Evolutionary conservation across 2,113 vertebrate genomes (phyloP), one percentile per base, ranked within the genome.

Genomic region (Vidua macroura): DNA sequence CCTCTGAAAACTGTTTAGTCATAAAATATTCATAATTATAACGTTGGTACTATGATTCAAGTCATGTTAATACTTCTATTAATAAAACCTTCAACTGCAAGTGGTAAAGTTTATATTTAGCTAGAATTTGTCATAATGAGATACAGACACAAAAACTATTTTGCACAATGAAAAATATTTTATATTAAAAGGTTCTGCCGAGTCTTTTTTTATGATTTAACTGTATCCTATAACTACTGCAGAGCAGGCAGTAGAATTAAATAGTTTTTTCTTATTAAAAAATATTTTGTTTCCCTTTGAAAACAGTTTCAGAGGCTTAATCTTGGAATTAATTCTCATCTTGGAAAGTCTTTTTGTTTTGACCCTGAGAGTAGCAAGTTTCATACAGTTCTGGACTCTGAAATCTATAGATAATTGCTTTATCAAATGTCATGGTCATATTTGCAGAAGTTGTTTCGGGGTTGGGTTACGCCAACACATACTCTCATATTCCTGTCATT

Each of bases 21-120:
- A 74, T 86, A 86, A 86, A 95, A 67, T 87, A 56, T 84, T 88
- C 15, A 15, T 96, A 82, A 88, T 93, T 93, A 73, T 70, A 80
- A 56, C 7, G 37, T 82, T 74, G 24, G 49, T 67, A 49, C 25
- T 67, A 25, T n/a, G 68, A 59, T 39, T 90, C 91, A 89, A 53
- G 76, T 86, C n/a, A 33, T 84, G 46, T 48, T 90, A 92, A 27
- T 92, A 33, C 70, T 91, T 83, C 81, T 60, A 55, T 73, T 94
- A 62, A 59, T 89, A 33, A 82, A 56, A 33, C 41, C 37, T 77
- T 62, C 37, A 39, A 13, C 35, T 92, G 43, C 56, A 79, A 51
- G 35, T 30, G 84, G 33, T 58, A 18, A 49, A 80, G 39, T 18
- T 82, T 73, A 78, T 86, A 78, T 96, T 81, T 85, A 73, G 31